Evolutionary conservation across 2,113 vertebrate genomes (phyloP), one percentile per base, ranked within the genome.

Genomic region (Psephotus haematonotus): DNA sequence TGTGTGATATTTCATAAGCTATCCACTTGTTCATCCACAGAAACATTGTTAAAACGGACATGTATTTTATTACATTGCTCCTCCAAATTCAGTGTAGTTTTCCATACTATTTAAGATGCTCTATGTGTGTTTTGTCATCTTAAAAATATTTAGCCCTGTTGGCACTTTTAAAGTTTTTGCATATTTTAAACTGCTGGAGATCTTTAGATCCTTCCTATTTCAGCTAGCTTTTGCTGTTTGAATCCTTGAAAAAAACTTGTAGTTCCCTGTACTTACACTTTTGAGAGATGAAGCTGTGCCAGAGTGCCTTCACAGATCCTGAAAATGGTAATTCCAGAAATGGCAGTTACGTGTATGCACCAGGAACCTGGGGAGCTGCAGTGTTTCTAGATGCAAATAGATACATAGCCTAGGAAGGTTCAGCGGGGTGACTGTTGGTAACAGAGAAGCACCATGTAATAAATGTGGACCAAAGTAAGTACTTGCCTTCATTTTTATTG

Each of bases 291-390:
- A 93, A 91, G 49, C 80, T 76, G n/a, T 95, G 92, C 91, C 95
- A 91, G 50, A 72, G 76, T 93, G 92, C 52, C 69, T 95, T 93
- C 89, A 90, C 81, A 89, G 65, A 87, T 95, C 65, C 86, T 71
- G 33, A 81, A 95, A 94, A 93, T 79, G 83, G 69, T 87, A 91
- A 79, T 86, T 87, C 71, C 82, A 94, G 88, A 94, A 86, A 91
- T 82, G 83, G 77, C 63, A 94, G 86, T 88, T 94, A 88, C 69
- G 49, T 41, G 10, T 23, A 62, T 8, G 35, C 65, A 86, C 28
- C 65, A 85, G 69, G 74, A 94, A 76, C 80, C 44, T 79, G 57
- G 25, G 50, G 78, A 93, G 14, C 78, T 78, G 79, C 59, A 59
- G 11, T 68, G 55, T 80, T 89, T 90, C 46, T 88, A 31, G 55